These are phyloP conservation scores for Disparrhopalites patrizii DNA, from an alignment of 2,888 invertebrate genomes.

Conservation along the genomic window DNA sequence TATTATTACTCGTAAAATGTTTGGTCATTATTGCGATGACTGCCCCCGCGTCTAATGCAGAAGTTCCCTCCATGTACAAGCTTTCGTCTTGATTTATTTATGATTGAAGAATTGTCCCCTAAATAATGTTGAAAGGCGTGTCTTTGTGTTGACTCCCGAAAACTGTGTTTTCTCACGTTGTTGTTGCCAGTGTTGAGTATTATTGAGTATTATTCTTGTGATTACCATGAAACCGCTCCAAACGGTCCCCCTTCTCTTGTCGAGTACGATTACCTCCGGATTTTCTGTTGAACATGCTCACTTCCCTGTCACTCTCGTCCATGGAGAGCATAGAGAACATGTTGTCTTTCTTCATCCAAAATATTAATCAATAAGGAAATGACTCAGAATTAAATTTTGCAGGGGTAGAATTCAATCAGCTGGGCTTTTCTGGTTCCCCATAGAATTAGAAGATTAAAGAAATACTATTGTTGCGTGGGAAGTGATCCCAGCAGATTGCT, in stretches of 20 bases:
- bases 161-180: background rate
- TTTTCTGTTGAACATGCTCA: background rate
- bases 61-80: no score
- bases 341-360: no score
- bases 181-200: background rate
- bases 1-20: no score
- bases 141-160: background rate
- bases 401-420: background rate
- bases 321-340: slow-evolving; percentile 45
- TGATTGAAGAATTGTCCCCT: no score
- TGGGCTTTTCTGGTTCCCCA: background rate
- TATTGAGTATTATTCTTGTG: background rate
- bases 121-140: no score
- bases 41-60: no score
- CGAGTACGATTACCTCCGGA: background rate
- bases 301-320: background rate
- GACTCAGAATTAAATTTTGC: background rate
- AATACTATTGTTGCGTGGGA: background rate
- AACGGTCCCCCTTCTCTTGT: background rate
- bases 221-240: background rate
- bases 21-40: no score
- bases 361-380: background rate
- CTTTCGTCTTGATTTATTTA: background rate
- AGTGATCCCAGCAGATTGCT: no score
- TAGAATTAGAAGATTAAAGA: background rate